Evolutionary conservation across 2,888 invertebrate genomes (phyloP).

Genomic region (Lepas anatifera): DNA sequence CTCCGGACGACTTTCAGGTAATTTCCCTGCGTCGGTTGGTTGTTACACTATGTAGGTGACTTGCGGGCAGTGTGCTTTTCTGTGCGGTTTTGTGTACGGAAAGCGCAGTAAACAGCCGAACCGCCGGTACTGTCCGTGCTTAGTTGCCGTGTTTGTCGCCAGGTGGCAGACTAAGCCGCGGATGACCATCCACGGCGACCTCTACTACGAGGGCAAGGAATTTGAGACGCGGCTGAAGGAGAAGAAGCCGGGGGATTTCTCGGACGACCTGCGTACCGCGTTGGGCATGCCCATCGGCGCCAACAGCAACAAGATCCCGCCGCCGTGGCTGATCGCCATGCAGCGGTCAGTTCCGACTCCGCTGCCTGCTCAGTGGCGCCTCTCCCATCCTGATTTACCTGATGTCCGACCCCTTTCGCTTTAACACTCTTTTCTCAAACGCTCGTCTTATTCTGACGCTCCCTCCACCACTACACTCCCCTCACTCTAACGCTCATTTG

Average conservation of each 20-base stretch:
- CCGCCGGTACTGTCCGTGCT: too few species aligned
- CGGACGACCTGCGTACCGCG: slow-evolving; percentile 89
- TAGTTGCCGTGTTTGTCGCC: background rate
- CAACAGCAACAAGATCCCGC: slow-evolving; percentile 73
- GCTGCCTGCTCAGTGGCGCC: too few species aligned
- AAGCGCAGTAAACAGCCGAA: too few species aligned
- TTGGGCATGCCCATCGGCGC: slow-evolving; percentile 98
- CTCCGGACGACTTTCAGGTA: too few species aligned
- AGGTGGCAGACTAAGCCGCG: slow-evolving; percentile 98
- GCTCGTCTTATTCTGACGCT: background rate
- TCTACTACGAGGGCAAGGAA: slow-evolving; percentile 98
- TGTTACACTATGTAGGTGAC: too few species aligned
- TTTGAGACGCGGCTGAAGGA: slow-evolving; percentile 94
- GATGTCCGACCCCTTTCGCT: too few species aligned
- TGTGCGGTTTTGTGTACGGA: too few species aligned
- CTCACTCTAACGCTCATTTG: background rate
- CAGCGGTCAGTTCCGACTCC: slow-evolving; percentile 53
- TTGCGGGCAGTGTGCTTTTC: too few species aligned
- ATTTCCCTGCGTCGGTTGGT: too few species aligned
- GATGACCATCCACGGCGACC: slow-evolving; percentile 97
- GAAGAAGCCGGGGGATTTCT: slow-evolving; percentile 95
- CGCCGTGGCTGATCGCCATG: slow-evolving; percentile 94
- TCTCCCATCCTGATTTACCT: too few species aligned
- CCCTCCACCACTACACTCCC: background rate
- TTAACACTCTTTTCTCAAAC: too few species aligned